phyloP scores from a whole-genome alignment of 2,888 invertebrate species.

The Chromoteleia sp. region DNA sequence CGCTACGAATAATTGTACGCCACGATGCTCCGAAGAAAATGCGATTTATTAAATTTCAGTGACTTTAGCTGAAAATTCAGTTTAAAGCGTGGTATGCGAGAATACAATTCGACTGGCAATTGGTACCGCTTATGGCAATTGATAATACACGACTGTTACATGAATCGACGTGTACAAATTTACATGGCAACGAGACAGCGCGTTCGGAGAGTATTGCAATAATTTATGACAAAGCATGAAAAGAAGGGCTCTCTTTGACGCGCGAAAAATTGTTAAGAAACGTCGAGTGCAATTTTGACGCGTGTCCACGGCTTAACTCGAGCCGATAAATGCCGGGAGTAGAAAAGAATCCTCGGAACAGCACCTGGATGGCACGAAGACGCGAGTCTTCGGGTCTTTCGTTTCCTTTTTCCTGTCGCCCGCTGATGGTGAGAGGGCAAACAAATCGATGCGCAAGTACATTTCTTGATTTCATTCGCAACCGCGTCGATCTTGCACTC shows the following conservation, averaged over 20 bases:
- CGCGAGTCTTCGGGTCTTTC: constrained; percentile 39
- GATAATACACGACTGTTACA: no score
- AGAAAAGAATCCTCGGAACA: constrained; percentile 39
- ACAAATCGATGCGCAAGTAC: constrained; percentile 80
- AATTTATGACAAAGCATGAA: neutral
- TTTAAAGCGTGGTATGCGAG: no score
- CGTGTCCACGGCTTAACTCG: constrained; percentile 32
- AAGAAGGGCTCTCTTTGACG: no score
- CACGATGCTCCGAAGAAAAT: no score
- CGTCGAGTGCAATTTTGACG: constrained; percentile 34
- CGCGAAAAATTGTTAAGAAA: constrained; percentile 22
- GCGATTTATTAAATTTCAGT: no score
- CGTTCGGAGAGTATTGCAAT: no score
- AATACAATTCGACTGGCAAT: no score
- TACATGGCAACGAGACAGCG: no score
- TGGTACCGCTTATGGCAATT: no score
- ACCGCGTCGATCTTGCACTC: constrained; percentile 67
- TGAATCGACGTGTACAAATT: no score
- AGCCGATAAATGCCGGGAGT: constrained; percentile 36
- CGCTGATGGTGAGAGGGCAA: constrained; percentile 73
- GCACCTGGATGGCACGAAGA: constrained; percentile 15
- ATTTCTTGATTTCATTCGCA: constrained; percentile 74
- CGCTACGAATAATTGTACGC: constrained; percentile 23
- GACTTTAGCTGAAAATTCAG: no score
- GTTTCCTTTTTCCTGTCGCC: constrained; percentile 15